Base-by-base conservation (phyloP, 2,797 vertebrate species). In the Coracias cyanogaster region DNA sequence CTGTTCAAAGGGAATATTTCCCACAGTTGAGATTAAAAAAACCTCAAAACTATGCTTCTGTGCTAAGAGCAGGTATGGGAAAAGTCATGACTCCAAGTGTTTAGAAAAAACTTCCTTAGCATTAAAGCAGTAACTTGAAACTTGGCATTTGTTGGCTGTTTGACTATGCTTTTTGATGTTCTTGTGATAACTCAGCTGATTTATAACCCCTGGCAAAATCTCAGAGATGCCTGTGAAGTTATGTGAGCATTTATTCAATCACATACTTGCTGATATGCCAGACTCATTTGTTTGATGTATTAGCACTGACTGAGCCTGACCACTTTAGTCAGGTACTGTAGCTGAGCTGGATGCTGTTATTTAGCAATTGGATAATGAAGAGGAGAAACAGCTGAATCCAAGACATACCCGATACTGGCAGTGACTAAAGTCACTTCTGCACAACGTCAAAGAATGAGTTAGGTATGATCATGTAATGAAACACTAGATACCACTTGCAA, bases 171-270 rank as follows among this genome's bases (percentile, higher is more conserved):
- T 96, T 95, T 91, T 97, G 93, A 94, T 96, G 87, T 94, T 90
- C 69, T 86, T 94, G 33, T 95, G 93, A 90, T 94, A 95, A 93
- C 92, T 92, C 82, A 65, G 61, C 54, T 90, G 43, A 62, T 95
- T 95, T 82, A 45, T 93, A 96, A 96, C 77, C 89, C 85, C 64
- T 6, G 9, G 76, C 90, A 96, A 94, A 93, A 96, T 96, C 51
- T 96, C 92, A 94, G 83, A 92, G 92, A 96, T 96, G 95, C 52
- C 66, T 95, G 58, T 86, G 95, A 92, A 95, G 95, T 93, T 95
- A 92, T 67, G 86, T 82, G 92, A 91, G 39, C 86, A 73, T 92
- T 95, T 86, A 92, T 90, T 93, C 77, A 79, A 29, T 90, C 58
- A 18, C 95, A 96, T 96, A 94, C 83, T 90, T 97, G 94, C 70